Evolutionary conservation across 2,113 vertebrate species (phyloP).

Genomic region (Chloebia gouldiae): DNA sequence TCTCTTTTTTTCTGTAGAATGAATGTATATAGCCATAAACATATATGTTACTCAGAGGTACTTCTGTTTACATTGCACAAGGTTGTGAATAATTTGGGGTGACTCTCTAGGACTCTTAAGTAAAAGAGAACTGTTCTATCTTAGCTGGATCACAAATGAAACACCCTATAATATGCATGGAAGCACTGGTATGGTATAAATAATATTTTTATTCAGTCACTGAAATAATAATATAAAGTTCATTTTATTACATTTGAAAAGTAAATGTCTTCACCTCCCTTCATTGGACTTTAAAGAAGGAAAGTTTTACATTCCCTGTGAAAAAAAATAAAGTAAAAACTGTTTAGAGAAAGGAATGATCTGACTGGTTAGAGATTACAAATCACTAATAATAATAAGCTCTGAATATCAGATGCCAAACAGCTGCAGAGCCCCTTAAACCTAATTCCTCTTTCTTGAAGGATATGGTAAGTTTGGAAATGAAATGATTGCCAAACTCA

Average conservation of each 20-base stretch:
- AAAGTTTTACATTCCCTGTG: slow-evolving; percentile 45
- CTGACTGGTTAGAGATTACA: slow-evolving; percentile 52
- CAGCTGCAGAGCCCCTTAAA: slow-evolving; percentile 65
- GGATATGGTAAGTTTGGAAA: slow-evolving; percentile 17
- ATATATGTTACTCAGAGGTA: neutral
- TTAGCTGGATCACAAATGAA: slow-evolving; percentile 64
- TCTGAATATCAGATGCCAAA: slow-evolving; percentile 57
- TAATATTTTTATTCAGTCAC: slow-evolving; percentile 57
- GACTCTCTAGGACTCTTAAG: neutral
- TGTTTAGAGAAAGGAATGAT: slow-evolving; percentile 40
- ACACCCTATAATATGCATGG: slow-evolving; percentile 56
- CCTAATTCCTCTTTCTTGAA: slow-evolving; percentile 36
- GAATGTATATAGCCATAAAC: neutral
- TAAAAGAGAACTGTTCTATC: slow-evolving; percentile 42
- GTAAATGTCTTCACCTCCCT: slow-evolving; percentile 51
- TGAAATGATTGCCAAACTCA: slow-evolving; percentile 28
- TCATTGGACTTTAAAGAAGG: slow-evolving; percentile 33
- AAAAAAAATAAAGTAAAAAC: slow-evolving; percentile 50
- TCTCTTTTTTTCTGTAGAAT: neutral
- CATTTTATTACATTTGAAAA: slow-evolving; percentile 61
- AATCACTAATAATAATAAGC: slow-evolving; percentile 58
- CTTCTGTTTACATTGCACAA: slow-evolving; percentile 38
- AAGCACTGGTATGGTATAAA: slow-evolving; percentile 16
- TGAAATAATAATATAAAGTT: slow-evolving; percentile 63
- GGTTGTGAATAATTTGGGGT: slow-evolving; percentile 33